Evolutionary conservation across 2,888 invertebrate species (phyloP).

Genomic region (Celastrina argiolus): DNA sequence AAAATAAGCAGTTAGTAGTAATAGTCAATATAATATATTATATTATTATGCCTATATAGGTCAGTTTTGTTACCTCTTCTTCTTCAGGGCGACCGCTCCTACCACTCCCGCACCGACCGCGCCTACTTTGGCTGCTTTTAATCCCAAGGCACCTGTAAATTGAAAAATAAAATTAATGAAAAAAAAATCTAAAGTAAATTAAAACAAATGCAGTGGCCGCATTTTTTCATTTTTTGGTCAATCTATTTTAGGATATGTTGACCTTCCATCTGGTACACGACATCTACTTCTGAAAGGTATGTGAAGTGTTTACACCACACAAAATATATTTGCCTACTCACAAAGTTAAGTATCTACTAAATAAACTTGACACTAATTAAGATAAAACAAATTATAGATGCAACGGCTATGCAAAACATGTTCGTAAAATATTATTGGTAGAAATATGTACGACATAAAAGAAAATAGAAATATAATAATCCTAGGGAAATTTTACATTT

Average conservation of each 20-base stretch:
- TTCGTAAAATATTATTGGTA: not conserved
- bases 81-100: slow-evolving; percentile 62
- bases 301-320: not conserved
- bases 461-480: too few relatives aligned
- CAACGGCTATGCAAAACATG: not conserved
- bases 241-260: too few relatives aligned
- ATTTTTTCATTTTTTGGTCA: too few relatives aligned
- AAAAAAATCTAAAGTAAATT: too few relatives aligned
- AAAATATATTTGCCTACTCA: not conserved
- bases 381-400: not conserved
- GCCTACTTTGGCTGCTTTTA: slow-evolving; percentile 66
- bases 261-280: not conserved
- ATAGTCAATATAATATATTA: too few relatives aligned
- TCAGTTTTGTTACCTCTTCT: slow-evolving; percentile 27
- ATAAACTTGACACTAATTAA: not conserved
- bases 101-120: slow-evolving; percentile 57
- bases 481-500: too few relatives aligned
- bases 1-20: too few relatives aligned
- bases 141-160: slow-evolving; percentile 44
- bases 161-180: not conserved
- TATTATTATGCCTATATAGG: not conserved
- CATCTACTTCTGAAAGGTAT: not conserved
- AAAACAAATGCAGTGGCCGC: not conserved
- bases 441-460: not conserved
- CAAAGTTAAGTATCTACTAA: not conserved